Conservation (phyloP, 1,140 invertebrate genomes). For the Macrosteles quadrilineatus region DNA sequence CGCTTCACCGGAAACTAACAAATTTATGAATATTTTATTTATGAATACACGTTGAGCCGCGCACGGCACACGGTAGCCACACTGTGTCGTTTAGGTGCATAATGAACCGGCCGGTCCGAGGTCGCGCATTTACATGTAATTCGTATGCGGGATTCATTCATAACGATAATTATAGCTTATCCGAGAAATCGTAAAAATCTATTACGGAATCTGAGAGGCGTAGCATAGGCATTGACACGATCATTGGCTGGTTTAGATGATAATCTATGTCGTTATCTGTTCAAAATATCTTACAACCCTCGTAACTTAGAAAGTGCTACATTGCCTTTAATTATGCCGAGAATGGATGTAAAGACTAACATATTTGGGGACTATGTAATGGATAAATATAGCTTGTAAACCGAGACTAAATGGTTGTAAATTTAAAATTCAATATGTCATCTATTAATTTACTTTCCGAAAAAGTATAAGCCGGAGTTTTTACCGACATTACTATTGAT, state of each 20-base stretch:
- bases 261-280: constrained; percentile 16
- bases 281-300: no score
- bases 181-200: constrained; percentile 25
- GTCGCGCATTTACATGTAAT: constrained; percentile 10
- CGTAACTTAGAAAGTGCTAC: no score
- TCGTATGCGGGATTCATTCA: constrained; percentile 22
- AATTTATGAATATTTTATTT: constrained; percentile 27
- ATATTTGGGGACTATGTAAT: no score
- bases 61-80: constrained; percentile 1
- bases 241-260: constrained; percentile 17
- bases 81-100: background rate
- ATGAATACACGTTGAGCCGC: background rate
- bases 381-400: no score
- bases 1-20: constrained; percentile 19
- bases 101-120: background rate
- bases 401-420: no score
- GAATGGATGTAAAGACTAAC: no score
- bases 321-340: no score
- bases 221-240: background rate
- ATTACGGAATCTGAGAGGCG: constrained; percentile 21
- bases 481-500: no score
- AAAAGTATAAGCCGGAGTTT: no score
- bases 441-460: no score
- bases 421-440: no score
- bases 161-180: constrained; percentile 23